Conservation (phyloP, 2,113 vertebrate genomes). For the Peromyscus polionotus region DNA sequence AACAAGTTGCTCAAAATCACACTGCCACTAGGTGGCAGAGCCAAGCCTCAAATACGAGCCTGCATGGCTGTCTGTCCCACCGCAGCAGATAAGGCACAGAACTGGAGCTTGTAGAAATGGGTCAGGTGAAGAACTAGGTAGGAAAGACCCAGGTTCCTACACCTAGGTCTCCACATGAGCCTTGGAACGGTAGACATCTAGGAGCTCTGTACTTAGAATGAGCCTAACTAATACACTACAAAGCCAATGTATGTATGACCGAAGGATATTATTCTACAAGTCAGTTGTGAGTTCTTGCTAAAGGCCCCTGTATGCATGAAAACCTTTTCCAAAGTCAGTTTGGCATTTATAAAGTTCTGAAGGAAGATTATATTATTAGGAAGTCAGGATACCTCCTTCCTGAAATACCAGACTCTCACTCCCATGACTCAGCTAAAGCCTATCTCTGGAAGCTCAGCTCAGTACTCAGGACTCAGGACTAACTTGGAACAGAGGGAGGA, state of each 20-base stretch:
- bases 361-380: background rate
- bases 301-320: background rate
- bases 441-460: background rate
- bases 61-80: background rate
- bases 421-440: background rate
- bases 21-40: background rate
- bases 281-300: background rate
- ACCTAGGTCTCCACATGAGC: background rate
- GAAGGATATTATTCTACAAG: constrained; percentile 23
- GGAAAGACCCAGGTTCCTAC: background rate
- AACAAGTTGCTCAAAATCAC: constrained; percentile 21
- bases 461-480: background rate
- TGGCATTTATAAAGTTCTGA: constrained; percentile 36
- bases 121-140: background rate
- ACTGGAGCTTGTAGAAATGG: background rate
- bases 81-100: background rate
- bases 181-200: background rate
- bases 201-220: background rate
- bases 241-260: background rate
- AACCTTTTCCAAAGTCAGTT: constrained; percentile 23
- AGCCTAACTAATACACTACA: background rate
- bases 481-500: background rate
- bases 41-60: background rate
- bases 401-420: constrained; percentile 10
- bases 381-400: constrained; percentile 30